Evolutionary conservation across 1,140 invertebrate species (phyloP).

Genomic region (Chironomus tepperi): DNA sequence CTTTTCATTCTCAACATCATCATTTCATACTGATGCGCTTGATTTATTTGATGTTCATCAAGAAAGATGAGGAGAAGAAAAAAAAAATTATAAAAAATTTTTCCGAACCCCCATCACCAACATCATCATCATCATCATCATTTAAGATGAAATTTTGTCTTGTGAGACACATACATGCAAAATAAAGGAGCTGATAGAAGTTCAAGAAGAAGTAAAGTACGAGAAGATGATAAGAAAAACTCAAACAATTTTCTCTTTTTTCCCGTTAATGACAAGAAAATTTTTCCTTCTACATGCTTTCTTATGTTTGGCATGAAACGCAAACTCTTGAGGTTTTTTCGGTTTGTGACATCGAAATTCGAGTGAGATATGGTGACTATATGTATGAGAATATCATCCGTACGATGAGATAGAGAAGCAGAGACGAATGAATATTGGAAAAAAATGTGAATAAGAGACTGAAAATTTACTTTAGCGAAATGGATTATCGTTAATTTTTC

Average conservation of each 20-base stretch:
- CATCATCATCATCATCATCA: neutral
- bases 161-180: neutral
- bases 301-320: neutral
- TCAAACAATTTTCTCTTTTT: conserved; percentile 6
- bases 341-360: neutral
- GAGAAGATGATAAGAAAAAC: conserved; percentile 8
- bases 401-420: neutral
- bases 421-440: neutral
- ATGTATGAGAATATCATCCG: neutral
- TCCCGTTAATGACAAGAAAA: conserved; percentile 13
- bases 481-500: conserved; percentile 24
- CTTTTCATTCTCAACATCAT: neutral
- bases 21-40: neutral
- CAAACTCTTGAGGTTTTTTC: conserved; percentile 12
- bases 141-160: neutral
- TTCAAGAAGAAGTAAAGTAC: neutral
- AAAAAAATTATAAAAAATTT: neutral
- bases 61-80: neutral
- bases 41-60: conserved; percentile 14
- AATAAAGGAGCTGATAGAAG: neutral
- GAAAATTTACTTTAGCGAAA: conserved; percentile 17
- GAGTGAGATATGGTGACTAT: neutral
- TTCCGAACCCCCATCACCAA: neutral
- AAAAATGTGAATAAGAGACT: neutral
- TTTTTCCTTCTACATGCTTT: neutral